A percentile compares a stretch with the other conserved stretches of the same genome.
Evolutionary conservation across 2,113 vertebrate species (phyloP).

Genomic region (Eleginops maclovinus): DNA sequence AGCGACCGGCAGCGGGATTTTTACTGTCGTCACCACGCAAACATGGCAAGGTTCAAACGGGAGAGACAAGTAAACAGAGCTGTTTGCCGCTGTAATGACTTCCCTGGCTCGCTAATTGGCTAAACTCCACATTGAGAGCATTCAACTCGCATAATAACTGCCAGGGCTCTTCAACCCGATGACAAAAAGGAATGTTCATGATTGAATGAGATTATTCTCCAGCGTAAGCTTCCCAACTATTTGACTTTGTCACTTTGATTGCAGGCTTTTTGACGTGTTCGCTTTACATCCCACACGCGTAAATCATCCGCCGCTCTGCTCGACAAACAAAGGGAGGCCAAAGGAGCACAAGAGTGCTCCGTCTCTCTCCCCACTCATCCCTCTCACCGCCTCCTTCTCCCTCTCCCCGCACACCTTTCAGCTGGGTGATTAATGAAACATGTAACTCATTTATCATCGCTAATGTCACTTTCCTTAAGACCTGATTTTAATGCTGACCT

Average conservation of each 20-base stretch:
- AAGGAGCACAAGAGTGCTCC: background rate
- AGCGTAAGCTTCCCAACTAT: slow-evolving; percentile 38
- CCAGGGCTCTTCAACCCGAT: slow-evolving; percentile 24
- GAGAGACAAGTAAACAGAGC: slow-evolving; percentile 9
- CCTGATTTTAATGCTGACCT: slow-evolving; percentile 76
- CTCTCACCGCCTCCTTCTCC: slow-evolving; percentile 15
- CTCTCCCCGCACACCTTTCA: slow-evolving; percentile 62
- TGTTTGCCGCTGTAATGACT: background rate
- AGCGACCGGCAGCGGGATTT: background rate
- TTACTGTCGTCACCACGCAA: background rate
- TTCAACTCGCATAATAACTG: slow-evolving; percentile 58
- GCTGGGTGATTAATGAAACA: slow-evolving; percentile 78
- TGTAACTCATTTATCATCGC: slow-evolving; percentile 81
- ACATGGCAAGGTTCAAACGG: slow-evolving; percentile 5
- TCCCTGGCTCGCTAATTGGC: slow-evolving; percentile 63
- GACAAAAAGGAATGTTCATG: slow-evolving; percentile 44
- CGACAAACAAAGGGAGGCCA: slow-evolving; percentile 75
- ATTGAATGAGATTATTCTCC: slow-evolving; percentile 52
- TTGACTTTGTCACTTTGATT: slow-evolving; percentile 74
- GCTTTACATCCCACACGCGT: slow-evolving; percentile 39
- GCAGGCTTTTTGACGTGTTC: slow-evolving; percentile 29
- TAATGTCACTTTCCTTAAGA: slow-evolving; percentile 77
- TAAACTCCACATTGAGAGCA: slow-evolving; percentile 50
- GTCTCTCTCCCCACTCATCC: slow-evolving; percentile 3
- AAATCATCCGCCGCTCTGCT: slow-evolving; percentile 63